Base-by-base conservation (phyloP, 2,888 invertebrate genomes). In the Lithosia quadra region DNA sequence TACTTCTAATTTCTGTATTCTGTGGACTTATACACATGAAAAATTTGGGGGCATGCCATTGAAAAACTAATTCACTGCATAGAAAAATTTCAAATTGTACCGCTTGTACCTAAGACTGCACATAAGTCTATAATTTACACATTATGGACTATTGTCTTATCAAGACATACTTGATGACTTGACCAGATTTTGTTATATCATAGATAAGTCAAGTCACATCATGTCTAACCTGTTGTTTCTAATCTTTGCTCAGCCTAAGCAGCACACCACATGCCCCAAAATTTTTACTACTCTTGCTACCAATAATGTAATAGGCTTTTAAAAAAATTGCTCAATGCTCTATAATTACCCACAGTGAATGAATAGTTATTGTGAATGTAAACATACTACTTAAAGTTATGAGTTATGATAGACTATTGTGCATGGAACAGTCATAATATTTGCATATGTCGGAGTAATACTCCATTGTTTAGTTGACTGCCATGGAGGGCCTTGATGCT, bases 391-490 rank as follows among this genome's bases (percentile, higher is more conserved):
- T 22, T 36, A 59, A 59, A 39, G 60, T 60, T 39, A 39, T 60
- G 49, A 60, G 10, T 60, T 39, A 15, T 33, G 34, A 66, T 39
- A 36, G 43, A 3, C 63, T 70, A 72, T 78, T 80, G 78, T 78
- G 49, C 28, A 59, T 55, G 56, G 9, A 57, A 60, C 63, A 67
- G 63, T 57, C 63, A 28, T 68, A 68, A 67, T 73, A 65, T 69
- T 60, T 69, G 36, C 33, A 21, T 57, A 43, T 39, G 58, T 63
- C 64, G 53, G 60, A 34, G 21, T 22, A 55, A 36, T 58, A 36
- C 9, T 36, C 36, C 55, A 63, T 63, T 63, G 63, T 63, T 63
- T 55, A 5, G 18, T 22, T 22, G 28, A 18, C 63, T 60, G 22
- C 53, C 43, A 65, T 56, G 43, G 57, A 77, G 56, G 55, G 66